These are phyloP conservation scores for Caloenas nicobarica DNA, from an alignment of 2,113 vertebrate genomes.

Conservation along the genomic window DNA sequence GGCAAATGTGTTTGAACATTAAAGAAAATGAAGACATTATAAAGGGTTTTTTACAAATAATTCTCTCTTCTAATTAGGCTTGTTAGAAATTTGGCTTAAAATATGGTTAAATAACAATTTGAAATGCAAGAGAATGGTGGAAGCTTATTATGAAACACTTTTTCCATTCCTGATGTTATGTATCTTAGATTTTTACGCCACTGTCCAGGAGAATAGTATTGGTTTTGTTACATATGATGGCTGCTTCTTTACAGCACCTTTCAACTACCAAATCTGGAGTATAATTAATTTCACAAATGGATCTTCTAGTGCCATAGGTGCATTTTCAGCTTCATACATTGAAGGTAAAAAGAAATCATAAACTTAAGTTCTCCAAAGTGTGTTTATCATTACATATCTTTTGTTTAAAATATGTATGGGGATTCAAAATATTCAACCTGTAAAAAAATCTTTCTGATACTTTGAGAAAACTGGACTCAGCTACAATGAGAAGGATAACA, in stretches of 20 bases:
- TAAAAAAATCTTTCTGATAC: background rate
- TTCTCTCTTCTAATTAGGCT: background rate
- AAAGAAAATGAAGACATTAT: background rate
- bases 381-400: background rate
- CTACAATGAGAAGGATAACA: background rate
- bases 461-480: background rate
- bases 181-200: background rate
- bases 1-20: background rate
- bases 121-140: background rate
- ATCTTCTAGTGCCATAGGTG: background rate
- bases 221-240: rapidly evolving
- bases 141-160: background rate
- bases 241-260: background rate
- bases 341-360: background rate
- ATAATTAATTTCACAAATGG: background rate
- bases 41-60: background rate
- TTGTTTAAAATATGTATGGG: background rate
- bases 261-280: background rate
- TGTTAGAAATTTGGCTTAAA: background rate
- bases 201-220: background rate
- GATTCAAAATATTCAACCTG: background rate
- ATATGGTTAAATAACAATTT: background rate
- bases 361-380: background rate
- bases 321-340: background rate
- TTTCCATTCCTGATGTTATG: background rate